Evolutionary conservation across 1,140 invertebrate genomes (phyloP), one percentile per base, ranked within the genome.

Genomic region (Cecropterus lyciades): DNA sequence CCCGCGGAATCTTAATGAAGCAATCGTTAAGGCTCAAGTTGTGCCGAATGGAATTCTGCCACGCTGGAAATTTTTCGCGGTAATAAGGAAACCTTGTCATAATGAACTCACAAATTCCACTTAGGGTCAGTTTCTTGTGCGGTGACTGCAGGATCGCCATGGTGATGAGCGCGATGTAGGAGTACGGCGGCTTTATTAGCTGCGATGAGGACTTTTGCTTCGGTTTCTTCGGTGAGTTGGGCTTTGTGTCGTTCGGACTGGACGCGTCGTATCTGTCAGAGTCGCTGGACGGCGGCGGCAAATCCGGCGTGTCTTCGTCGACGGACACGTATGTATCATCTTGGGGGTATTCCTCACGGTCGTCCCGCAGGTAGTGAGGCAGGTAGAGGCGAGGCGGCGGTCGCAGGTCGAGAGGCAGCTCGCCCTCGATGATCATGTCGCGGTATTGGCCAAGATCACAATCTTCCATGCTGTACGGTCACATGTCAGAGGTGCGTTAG

Each of bases 21-120:
- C 99, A 99, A 88, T 99, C 99, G 92, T 99, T 99, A 40, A 99
- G 92, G 9, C 97, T 98, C 10, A 99, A 93, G 90, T 99, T 99
- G 92, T 99, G 99, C 48, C 99, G 94, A 71, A 99, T 99, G 0
- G 97, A 98, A 88, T 99, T 99, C 89, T 98, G 98, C 98, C 98
- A 98, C 3, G 97, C 97, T 6, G 98, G 98, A 85, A 98, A 99
- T 91, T 99, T 98, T 79, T 98, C 98, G 71, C 97, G 94, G 86
- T 99, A 99, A 81, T 99, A 99, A 0, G 97, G 98, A 89, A 99
- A 99, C 70, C 97, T 94, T n/a, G 96, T 97, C 96, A 99, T 99
- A 69, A 99, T 99, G 87, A 99, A 99, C 86, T 99, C 98, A 93
- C 98, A 99, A 65, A 99, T 99, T 13, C 98, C 98, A 78, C 98